Conservation (phyloP, 2,888 invertebrate genomes). For the Paralinhomoeus sp. region DNA sequence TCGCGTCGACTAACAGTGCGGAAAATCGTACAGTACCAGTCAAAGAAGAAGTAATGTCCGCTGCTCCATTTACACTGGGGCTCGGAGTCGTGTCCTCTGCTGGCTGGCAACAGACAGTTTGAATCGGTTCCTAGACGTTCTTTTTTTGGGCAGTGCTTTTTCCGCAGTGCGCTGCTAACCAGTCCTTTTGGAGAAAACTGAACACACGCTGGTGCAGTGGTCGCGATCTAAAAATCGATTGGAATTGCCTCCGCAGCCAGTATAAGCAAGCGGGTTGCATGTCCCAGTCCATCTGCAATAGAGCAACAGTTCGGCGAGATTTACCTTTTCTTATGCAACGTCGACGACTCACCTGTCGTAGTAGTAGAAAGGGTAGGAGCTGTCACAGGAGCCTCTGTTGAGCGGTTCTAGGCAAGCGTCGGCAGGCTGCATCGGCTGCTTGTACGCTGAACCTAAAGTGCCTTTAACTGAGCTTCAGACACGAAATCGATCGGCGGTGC, state of each 20-base stretch:
- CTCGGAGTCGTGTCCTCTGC: too few relatives aligned
- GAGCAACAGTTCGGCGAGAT: neutral
- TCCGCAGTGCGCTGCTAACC: neutral
- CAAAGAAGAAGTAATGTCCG: too few relatives aligned
- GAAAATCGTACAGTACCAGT: too few relatives aligned
- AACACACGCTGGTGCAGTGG: slow-evolving; percentile 7
- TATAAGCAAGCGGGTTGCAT: slow-evolving; percentile 2
- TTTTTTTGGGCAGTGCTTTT: too few relatives aligned
- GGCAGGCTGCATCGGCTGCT: neutral
- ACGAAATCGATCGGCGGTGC: too few relatives aligned
- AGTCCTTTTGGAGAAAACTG: neutral
- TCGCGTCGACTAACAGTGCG: too few relatives aligned
- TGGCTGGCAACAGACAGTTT: too few relatives aligned
- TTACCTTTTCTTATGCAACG: neutral
- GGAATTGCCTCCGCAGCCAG: slow-evolving; percentile 14
- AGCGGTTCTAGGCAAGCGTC: neutral
- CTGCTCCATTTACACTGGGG: too few relatives aligned
- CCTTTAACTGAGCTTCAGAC: too few relatives aligned
- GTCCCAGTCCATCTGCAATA: neutral
- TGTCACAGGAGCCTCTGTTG: neutral
- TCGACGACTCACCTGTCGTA: neutral
- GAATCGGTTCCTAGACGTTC: too few relatives aligned
- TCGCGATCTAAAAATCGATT: slow-evolving; percentile 12
- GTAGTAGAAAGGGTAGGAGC: neutral
- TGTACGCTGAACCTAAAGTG: neutral